Base-by-base conservation (phyloP, 2,888 invertebrate genomes). In the Achlya flavicornis region DNA sequence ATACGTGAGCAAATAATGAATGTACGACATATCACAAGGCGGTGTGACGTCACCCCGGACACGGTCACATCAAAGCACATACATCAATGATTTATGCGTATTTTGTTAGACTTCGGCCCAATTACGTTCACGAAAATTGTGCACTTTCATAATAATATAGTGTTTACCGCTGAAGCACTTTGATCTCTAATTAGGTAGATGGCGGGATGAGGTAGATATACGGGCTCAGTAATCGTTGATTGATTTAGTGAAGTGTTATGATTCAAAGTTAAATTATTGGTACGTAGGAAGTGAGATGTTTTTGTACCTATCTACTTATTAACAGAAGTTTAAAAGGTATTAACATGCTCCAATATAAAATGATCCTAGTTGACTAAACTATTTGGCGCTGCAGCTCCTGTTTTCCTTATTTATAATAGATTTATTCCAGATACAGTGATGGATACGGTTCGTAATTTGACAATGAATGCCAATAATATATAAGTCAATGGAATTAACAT, bases 1-100 rank as follows among this genome's bases (percentile, higher is more conserved):
- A 85, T 89, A 90, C 90, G 91, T 92, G 92, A 90, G 89, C 85
- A 90, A 93, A 92, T 92, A 91, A 92, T 88, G 88, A 91, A 90
- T 91, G 91, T 89, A 90, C 79, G 87, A 89, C 91, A 89, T 90
- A 90, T 88, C 85, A 86, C 82, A 74, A 79, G 82, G 77, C 78
- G 67, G 71, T 73, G 78, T 82, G 92, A 91, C 93, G 91, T 91
- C 91, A 91, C 78, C 73, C 85, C 88, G 89, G 91, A 92, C 90
- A 89, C 87, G 89, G 84, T 72, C 84, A 93, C 91, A 89, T 93
- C 93, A 93, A 93, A 93, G 92, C 82, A 75, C 73, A 75, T 74
- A 80, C 84, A 74, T 79, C 75, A 69, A 87, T 92, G 92, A 92
- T 92, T 90, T 92, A 93, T 91, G 85, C 79, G 81, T 90, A 89